These are phyloP conservation scores for Myotis findleyi DNA, from an alignment of 2,797 vertebrate species.

Conservation along the genomic window DNA sequence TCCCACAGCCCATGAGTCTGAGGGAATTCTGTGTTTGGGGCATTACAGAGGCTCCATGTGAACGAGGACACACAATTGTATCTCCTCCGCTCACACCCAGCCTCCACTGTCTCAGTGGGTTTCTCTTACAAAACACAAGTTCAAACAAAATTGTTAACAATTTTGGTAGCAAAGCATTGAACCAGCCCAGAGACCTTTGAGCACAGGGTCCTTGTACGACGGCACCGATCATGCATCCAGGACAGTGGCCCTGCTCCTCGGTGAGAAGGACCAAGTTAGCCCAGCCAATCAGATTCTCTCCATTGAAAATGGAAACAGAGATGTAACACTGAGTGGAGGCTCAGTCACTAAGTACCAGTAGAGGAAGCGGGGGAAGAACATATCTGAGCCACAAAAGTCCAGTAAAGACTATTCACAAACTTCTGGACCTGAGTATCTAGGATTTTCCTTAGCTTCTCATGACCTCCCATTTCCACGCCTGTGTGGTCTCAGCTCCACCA, in stretches of 20 bases:
- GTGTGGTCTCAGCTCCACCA: not conserved
- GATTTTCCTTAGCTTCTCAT: not conserved
- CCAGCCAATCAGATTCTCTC: not conserved
- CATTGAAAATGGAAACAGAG: not conserved
- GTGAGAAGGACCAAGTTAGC: not conserved
- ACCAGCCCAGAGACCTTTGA: not conserved
- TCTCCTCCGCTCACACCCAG: not conserved
- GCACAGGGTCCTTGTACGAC: not conserved
- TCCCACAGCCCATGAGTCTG: not conserved
- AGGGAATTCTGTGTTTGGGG: rapidly evolving
- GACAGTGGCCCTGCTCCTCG: not conserved
- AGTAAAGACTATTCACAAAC: not conserved
- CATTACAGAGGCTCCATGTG: not conserved
- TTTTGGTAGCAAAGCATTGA: not conserved
- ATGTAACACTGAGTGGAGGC: not conserved
- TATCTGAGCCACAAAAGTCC: not conserved
- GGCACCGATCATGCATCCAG: not conserved
- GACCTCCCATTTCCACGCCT: not conserved
- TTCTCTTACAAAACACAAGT: not conserved
- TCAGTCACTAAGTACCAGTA: not conserved
- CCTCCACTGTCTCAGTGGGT: too few relatives aligned
- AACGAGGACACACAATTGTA: not conserved
- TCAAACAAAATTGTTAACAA: not conserved
- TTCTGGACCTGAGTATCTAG: not conserved
- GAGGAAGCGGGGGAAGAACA: not conserved